Conservation (phyloP, 1,140 invertebrate genomes). For the Drosophila ambigua region DNA sequence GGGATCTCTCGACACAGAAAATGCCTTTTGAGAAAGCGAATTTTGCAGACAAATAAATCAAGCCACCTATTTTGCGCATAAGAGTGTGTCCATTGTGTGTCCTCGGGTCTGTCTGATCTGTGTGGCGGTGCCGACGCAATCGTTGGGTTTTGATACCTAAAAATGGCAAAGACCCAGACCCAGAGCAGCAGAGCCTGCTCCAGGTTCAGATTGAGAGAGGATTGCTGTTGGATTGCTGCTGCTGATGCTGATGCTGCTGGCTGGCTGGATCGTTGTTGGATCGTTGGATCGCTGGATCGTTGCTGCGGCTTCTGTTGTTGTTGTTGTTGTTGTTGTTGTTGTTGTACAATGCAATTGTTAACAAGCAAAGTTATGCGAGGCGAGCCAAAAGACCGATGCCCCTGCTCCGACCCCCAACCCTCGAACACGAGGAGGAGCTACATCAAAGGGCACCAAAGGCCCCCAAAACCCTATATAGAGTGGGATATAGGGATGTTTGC, state of each 20-base stretch:
- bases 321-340: conserved; percentile 30
- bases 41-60: conserved; percentile 83
- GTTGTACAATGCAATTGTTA: conserved; percentile 80
- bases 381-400: conserved; percentile 43
- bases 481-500: conserved; percentile 50
- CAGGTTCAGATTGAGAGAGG: conserved; percentile 70
- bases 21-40: conserved; percentile 82
- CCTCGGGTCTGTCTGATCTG: conserved; percentile 27
- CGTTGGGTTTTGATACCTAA: conserved; percentile 53
- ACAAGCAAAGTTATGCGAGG: conserved; percentile 81
- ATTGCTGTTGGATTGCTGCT: conserved; percentile 42
- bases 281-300: conserved; percentile 8
- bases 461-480: conserved; percentile 44
- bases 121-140: conserved; percentile 71
- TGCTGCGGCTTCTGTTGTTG: conserved; percentile 23
- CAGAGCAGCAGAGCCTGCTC: conserved; percentile 16
- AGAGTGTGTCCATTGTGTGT: conserved; percentile 80
- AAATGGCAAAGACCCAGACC: conserved; percentile 67
- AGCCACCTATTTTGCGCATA: conserved; percentile 75
- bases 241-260: conserved; percentile 16
- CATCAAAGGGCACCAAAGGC: conserved; percentile 67
- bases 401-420: not conserved
- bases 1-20: conserved; percentile 37
- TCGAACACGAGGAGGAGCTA: conserved; percentile 54
- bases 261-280: conserved; percentile 1